phyloP scores from a whole-genome alignment of 2,113 vertebrate genomes.

The Phodopus roborovskii region DNA sequence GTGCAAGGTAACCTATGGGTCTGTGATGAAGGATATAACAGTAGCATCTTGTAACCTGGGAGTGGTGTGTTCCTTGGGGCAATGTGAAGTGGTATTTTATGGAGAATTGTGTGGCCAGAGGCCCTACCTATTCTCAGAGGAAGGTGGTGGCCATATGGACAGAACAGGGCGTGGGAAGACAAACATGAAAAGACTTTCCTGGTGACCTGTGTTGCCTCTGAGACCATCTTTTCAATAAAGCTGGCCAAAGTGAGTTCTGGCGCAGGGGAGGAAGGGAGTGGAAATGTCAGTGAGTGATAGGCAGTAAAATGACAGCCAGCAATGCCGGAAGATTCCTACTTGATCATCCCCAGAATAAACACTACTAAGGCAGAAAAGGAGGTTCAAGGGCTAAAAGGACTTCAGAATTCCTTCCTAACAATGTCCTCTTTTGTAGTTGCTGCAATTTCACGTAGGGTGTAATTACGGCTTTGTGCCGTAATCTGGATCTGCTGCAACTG shows the following conservation, averaged over 20 bases:
- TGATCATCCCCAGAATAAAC: background rate
- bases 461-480: background rate
- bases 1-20: background rate
- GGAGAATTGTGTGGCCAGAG: background rate
- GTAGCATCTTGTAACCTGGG: background rate
- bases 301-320: background rate
- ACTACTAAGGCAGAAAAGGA: background rate
- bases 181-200: background rate
- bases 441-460: background rate
- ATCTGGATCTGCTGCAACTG: background rate
- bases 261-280: background rate
- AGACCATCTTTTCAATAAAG: background rate
- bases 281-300: background rate
- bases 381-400: background rate
- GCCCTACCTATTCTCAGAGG: background rate
- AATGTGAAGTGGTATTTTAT: background rate
- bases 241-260: background rate
- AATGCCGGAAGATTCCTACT: background rate
- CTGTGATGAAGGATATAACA: background rate
- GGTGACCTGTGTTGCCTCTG: background rate
- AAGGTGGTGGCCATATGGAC: background rate
- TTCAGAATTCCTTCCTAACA: background rate
- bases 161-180: background rate
- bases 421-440: background rate
- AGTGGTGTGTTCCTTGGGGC: background rate